Conservation (phyloP, 1,140 invertebrate genomes). For the Coptotermes formosanus region DNA sequence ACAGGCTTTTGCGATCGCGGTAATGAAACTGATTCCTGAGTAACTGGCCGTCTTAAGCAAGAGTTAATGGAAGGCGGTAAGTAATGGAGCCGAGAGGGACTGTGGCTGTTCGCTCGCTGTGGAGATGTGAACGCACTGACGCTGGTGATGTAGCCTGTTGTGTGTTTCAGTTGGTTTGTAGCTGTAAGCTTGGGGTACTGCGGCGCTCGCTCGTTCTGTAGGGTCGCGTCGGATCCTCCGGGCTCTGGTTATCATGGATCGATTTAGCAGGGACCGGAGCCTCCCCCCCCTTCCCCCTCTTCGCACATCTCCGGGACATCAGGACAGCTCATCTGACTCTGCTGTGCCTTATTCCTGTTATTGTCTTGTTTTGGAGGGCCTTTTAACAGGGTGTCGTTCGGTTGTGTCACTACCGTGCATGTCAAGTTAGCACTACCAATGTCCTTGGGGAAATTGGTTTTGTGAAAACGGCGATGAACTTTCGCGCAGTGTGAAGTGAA, state of each 20-base stretch:
- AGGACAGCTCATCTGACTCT: slow-evolving; percentile 9
- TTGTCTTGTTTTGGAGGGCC: background rate
- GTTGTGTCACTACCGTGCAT: background rate
- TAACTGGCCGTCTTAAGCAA: too few relatives aligned
- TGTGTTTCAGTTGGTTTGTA: background rate
- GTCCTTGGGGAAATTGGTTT: too few relatives aligned
- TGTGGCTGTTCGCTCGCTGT: too few relatives aligned
- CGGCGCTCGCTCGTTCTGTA: background rate
- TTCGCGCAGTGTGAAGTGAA: too few relatives aligned
- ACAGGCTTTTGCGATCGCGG: too few relatives aligned
- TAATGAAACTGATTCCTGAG: too few relatives aligned
- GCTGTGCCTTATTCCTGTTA: background rate
- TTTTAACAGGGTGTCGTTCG: background rate
- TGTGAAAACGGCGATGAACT: too few relatives aligned
- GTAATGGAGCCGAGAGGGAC: too few relatives aligned
- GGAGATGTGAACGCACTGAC: too few relatives aligned
- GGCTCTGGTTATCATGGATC: slow-evolving; percentile 12
- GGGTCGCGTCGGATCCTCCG: background rate
- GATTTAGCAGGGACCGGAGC: slow-evolving; percentile 12
- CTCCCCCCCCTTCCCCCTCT: background rate
- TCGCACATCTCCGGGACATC: slow-evolving; percentile 6
- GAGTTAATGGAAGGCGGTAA: too few relatives aligned
- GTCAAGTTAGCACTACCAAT: too few relatives aligned
- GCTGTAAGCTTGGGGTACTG: background rate
- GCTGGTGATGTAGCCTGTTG: too few relatives aligned